Conservation (phyloP, 2,888 invertebrate genomes). For the Erannis defoliaria region DNA sequence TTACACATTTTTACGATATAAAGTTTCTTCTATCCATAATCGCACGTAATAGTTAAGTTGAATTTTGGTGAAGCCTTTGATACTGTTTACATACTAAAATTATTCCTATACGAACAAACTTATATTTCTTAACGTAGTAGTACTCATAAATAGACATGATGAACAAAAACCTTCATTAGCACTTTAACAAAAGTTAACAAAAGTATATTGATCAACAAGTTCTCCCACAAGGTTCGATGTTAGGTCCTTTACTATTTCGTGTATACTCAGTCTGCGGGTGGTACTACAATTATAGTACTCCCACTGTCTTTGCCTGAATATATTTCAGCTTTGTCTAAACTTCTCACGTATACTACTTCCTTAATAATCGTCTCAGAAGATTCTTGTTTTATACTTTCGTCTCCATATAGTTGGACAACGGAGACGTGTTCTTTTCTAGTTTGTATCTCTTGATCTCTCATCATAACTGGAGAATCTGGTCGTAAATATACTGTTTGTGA, state of each 20-base stretch:
- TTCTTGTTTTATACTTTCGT: slow-evolving; percentile 65
- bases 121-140: slow-evolving; percentile 6
- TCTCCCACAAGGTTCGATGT: slow-evolving; percentile 38
- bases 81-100: slow-evolving; percentile 25
- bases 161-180: slow-evolving; percentile 4
- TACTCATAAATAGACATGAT: background rate
- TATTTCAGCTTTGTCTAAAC: slow-evolving; percentile 72
- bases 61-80: slow-evolving; percentile 16
- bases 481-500: slow-evolving; percentile 79
- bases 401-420: slow-evolving; percentile 75
- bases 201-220: slow-evolving; percentile 16
- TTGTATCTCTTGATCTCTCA: slow-evolving; percentile 59
- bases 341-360: slow-evolving; percentile 71
- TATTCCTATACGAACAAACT: slow-evolving; percentile 10
- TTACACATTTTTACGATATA: background rate
- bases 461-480: slow-evolving; percentile 65
- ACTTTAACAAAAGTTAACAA: slow-evolving; percentile 9
- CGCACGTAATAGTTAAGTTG: background rate
- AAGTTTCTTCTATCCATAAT: background rate
- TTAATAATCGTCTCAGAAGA: slow-evolving; percentile 64
- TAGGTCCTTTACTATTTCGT: slow-evolving; percentile 34
- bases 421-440: slow-evolving; percentile 72
- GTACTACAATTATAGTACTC: slow-evolving; percentile 78
- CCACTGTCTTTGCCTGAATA: slow-evolving; percentile 75
- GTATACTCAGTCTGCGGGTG: slow-evolving; percentile 75